A percentile compares a stretch with the other conserved stretches of the same genome.
These are phyloP conservation scores for Aleiodes sp. DNA, from an alignment of 1,140 invertebrate genomes.

Conservation along the genomic window DNA sequence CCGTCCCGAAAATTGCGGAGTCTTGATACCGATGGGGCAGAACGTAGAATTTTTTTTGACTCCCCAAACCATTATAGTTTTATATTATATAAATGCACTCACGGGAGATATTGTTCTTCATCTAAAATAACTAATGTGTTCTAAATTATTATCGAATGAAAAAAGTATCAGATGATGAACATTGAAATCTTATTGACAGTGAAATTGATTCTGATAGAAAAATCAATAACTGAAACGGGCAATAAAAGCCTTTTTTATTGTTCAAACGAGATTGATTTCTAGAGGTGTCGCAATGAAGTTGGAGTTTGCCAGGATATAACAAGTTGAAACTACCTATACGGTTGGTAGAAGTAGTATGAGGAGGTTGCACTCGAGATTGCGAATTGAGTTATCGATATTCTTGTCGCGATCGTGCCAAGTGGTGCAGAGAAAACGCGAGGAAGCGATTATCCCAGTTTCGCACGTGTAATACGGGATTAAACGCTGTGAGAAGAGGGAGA, in stretches of 20 bases:
- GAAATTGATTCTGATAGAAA: background rate
- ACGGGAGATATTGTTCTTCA: background rate
- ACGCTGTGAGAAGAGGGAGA: background rate
- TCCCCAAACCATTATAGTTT: background rate
- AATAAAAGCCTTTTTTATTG: background rate
- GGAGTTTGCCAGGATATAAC: background rate
- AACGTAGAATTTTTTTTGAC: background rate
- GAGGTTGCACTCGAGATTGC: background rate
- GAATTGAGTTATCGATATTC: slow-evolving; percentile 40
- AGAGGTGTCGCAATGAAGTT: background rate
- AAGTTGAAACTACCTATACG: background rate
- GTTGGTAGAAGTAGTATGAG: background rate
- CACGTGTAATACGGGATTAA: slow-evolving; percentile 39
- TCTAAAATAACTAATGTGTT: too few relatives aligned
- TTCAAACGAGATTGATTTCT: background rate
- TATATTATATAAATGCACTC: background rate
- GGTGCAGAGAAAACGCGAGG: slow-evolving; percentile 36
- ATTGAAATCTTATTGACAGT: too few relatives aligned
- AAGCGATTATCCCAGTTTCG: slow-evolving; percentile 39
- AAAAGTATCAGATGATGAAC: too few relatives aligned
- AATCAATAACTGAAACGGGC: background rate
- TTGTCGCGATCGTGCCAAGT: slow-evolving; percentile 9
- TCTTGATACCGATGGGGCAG: background rate
- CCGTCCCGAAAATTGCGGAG: slow-evolving; percentile 52
- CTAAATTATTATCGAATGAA: too few relatives aligned